These are phyloP conservation scores for Ciconia boyciana DNA, from an alignment of 2,113 vertebrate species.

Conservation along the genomic window DNA sequence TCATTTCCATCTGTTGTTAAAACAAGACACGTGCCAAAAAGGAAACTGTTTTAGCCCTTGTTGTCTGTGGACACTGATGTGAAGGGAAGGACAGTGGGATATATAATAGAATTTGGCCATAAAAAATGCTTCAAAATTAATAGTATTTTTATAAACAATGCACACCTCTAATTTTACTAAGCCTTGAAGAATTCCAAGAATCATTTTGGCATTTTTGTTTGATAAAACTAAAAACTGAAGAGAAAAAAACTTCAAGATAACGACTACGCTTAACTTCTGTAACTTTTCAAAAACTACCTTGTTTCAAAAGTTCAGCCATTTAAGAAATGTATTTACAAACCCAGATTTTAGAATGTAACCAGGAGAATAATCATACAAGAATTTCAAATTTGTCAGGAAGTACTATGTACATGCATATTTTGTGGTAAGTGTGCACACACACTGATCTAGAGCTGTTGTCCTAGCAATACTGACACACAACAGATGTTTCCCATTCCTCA, in stretches of 20 bases:
- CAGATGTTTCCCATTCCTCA: neutral
- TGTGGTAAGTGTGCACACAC: neutral
- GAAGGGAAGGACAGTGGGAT: neutral
- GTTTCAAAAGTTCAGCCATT: neutral
- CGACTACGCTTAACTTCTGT: accelerated
- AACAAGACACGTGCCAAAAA: neutral
- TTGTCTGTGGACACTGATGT: neutral
- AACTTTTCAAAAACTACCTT: neutral
- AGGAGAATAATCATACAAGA: neutral
- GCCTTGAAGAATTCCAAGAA: neutral
- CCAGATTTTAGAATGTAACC: neutral
- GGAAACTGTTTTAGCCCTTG: neutral
- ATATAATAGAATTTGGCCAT: neutral
- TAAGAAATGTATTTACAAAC: neutral
- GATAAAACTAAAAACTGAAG: neutral
- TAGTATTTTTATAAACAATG: neutral
- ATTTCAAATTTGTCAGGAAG: neutral
- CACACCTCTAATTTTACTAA: neutral
- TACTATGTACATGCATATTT: neutral
- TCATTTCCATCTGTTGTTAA: neutral
- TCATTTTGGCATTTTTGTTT: neutral
- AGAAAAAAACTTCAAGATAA: neutral
- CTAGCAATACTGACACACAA: neutral
- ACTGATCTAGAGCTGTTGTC: neutral
- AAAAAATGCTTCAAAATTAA: neutral